Percentiles rank a stretch among this genome's conserved stretches.
Evolutionary conservation across 2,797 vertebrate species (phyloP).

Genomic region (Pempheris klunzingeri): DNA sequence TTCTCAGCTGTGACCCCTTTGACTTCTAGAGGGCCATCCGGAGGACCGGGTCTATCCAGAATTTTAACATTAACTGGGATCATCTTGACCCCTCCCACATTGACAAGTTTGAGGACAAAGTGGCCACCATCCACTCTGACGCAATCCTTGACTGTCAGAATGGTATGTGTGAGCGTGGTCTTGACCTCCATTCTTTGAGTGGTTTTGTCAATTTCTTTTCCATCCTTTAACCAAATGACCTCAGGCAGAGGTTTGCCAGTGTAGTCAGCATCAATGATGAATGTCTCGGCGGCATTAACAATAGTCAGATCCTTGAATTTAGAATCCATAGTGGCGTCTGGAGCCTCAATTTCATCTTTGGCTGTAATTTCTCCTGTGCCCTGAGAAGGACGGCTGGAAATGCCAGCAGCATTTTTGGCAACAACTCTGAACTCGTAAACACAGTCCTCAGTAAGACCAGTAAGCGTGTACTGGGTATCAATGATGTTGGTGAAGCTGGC

Average conservation of each 20-base stretch:
- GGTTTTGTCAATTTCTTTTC: constrained; percentile 90
- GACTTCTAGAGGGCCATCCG: constrained; percentile 92
- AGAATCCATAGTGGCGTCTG: constrained; percentile 92
- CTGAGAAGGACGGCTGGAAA: constrained; percentile 92
- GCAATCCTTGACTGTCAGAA: constrained; percentile 89
- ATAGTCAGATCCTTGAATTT: constrained; percentile 90
- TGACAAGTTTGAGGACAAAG: constrained; percentile 91
- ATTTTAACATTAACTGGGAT: constrained; percentile 93
- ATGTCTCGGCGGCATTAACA: constrained; percentile 93
- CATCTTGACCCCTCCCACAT: constrained; percentile 96
- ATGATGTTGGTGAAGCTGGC: constrained; percentile 96
- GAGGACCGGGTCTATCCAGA: constrained; percentile 96
- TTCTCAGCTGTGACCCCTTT: constrained; percentile 95
- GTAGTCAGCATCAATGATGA: constrained; percentile 95
- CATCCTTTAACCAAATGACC: constrained; percentile 92
- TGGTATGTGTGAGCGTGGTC: constrained; percentile 92
- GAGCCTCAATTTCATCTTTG: constrained; percentile 94
- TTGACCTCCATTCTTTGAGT: constrained; percentile 90
- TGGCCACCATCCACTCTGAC: constrained; percentile 94
- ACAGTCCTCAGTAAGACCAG: constrained; percentile 92
- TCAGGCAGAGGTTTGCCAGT: constrained; percentile 95
- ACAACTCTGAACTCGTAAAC: constrained; percentile 96
- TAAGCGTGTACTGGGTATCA: constrained; percentile 93
- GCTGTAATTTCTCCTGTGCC: constrained; percentile 96
- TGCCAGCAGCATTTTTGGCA: constrained; percentile 95